phyloP scores from a whole-genome alignment of 30 jellyfish, hydroid and myxozoan genomes.

The Hydractinia echinata region DNA sequence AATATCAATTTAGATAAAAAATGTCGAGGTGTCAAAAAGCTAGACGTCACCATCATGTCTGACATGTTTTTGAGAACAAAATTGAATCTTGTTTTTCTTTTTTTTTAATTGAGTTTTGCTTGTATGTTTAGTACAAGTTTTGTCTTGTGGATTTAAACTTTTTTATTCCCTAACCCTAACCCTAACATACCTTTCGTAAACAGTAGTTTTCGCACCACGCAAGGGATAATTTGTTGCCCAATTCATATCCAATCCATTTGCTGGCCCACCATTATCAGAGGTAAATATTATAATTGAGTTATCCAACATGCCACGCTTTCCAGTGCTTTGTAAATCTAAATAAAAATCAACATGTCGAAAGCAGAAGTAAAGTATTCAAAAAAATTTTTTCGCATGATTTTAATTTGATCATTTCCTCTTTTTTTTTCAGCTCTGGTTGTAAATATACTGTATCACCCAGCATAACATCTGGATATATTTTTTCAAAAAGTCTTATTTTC shows the following conservation, averaged over 20 bases:
- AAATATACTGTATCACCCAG: no score
- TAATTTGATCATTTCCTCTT: no score
- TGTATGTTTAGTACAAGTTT: neutral
- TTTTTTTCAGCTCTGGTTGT: no score
- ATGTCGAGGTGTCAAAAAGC: no score
- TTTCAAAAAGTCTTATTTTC: no score
- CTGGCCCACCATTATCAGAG: constrained; percentile 97
- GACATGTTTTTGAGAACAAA: neutral
- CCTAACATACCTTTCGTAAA: constrained; percentile 80
- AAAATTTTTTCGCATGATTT: no score
- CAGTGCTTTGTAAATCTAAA: constrained; percentile 56
- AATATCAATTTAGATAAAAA: no score
- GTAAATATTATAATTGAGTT: constrained; percentile 78
- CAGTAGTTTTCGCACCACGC: constrained; percentile 83
- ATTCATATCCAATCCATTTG: constrained; percentile 85
- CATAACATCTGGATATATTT: no score
- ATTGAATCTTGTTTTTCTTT: neutral
- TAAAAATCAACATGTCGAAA: neutral
- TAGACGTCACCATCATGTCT: neutral
- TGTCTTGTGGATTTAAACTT: no score
- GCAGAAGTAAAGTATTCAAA: no score
- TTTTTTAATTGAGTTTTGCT: neutral
- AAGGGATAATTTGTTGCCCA: constrained; percentile 81
- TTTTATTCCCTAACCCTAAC: no score
- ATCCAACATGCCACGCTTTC: constrained; percentile 60